These are phyloP conservation scores for Drosophila ezoana DNA, from an alignment of 2,888 invertebrate species.

Conservation along the genomic window DNA sequence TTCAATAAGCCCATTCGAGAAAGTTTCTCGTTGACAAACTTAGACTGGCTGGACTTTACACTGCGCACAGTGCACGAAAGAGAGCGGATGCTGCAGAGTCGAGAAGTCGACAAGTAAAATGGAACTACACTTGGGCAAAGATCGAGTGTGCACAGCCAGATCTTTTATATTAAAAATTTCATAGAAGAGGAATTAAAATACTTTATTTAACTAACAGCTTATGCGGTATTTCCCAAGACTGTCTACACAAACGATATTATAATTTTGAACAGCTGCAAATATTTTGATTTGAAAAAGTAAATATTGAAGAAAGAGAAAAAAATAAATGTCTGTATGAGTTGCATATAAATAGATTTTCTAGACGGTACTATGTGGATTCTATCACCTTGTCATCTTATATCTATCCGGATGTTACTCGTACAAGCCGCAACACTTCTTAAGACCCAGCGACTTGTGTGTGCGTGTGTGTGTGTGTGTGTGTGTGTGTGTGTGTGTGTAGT, in stretches of 20 bases:
- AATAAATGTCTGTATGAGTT: not conserved
- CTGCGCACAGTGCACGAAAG: too few relatives aligned
- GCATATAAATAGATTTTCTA: slow-evolving; percentile 8
- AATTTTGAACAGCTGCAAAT: not conserved
- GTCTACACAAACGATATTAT: not conserved
- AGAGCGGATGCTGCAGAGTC: too few relatives aligned
- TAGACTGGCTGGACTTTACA: too few relatives aligned
- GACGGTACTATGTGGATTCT: not conserved
- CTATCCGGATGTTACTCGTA: not conserved
- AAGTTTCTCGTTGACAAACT: too few relatives aligned
- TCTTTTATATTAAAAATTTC: too few relatives aligned
- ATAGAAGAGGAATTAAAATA: too few relatives aligned
- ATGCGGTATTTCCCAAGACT: too few relatives aligned
- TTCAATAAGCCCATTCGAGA: not conserved
- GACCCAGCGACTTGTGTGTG: not conserved
- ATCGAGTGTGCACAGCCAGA: too few relatives aligned
- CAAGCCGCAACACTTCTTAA: not conserved
- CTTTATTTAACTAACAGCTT: too few relatives aligned
- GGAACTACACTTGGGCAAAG: too few relatives aligned
- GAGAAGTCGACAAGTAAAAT: too few relatives aligned
- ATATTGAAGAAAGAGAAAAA: not conserved
- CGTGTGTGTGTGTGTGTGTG: too few relatives aligned
- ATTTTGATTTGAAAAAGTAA: not conserved
- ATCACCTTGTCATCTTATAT: not conserved
- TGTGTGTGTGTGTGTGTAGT: not conserved